Percentiles rank a stretch among this genome's conserved stretches.
Evolutionary conservation across 2,888 invertebrate species (phyloP).

Genomic region (Apoda limacodes): DNA sequence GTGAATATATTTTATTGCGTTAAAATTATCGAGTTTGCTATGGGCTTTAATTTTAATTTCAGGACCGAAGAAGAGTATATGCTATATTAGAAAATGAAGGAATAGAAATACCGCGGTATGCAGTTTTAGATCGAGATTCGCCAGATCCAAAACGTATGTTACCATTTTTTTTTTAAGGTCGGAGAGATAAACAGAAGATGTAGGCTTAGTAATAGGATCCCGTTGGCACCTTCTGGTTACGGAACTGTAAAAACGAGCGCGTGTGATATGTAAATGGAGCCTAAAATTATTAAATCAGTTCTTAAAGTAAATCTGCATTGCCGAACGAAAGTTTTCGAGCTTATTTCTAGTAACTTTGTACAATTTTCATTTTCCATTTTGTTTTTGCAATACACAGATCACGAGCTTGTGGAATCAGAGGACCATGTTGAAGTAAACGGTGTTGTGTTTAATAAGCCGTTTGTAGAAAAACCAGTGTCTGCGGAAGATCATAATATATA

Average conservation of each 20-base stretch:
- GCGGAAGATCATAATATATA: conserved; percentile 99
- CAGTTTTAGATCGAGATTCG: conserved; percentile 94
- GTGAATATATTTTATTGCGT: conserved; percentile 1
- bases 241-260: too few relatives aligned
- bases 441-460: conserved; percentile 95
- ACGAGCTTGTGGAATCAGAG: conserved; percentile 93
- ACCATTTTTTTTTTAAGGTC: too few relatives aligned
- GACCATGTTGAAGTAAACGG: conserved; percentile 98
- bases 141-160: conserved; percentile 91
- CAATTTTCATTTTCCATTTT: not conserved
- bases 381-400: conserved; percentile 75
- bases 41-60: conserved; percentile 13
- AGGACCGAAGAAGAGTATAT: conserved; percentile 95
- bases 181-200: too few relatives aligned
- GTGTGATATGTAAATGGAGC: too few relatives aligned
- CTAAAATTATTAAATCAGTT: too few relatives aligned
- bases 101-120: conserved; percentile 97
- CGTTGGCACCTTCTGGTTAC: too few relatives aligned
- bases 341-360: not conserved
- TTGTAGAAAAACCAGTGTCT: conserved; percentile 99
- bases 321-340: too few relatives aligned
- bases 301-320: too few relatives aligned
- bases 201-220: too few relatives aligned
- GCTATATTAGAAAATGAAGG: conserved; percentile 93
- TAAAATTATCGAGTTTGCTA: conserved; percentile 2